Percentiles rank a stretch among this genome's conserved stretches.
These are phyloP conservation scores for Trachelus iudaicus DNA, from an alignment of 2,888 invertebrate genomes.

Conservation along the genomic window DNA sequence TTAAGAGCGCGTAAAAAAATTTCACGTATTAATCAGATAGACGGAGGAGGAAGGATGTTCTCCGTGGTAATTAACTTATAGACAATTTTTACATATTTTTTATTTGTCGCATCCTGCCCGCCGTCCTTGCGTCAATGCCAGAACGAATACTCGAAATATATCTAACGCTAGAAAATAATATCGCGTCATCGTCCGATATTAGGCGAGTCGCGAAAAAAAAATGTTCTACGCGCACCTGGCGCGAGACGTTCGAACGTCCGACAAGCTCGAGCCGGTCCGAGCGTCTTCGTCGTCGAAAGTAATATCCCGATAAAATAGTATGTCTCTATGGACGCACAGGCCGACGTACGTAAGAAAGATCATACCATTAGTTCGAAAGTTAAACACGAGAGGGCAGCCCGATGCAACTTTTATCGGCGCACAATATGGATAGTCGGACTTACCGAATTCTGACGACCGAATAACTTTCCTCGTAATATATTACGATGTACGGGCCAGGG, in stretches of 20 bases:
- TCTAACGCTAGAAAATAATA: background rate
- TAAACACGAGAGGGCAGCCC: background rate
- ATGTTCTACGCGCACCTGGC: background rate
- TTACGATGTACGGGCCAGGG: conserved; percentile 81
- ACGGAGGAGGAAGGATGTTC: background rate
- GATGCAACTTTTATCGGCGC: background rate
- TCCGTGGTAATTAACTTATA: too few species aligned
- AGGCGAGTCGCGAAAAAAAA: background rate
- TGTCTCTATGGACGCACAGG: too few species aligned
- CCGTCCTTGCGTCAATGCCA: background rate
- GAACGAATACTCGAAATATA: background rate
- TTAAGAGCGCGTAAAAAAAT: background rate
- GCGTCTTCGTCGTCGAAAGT: background rate
- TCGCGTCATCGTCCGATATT: background rate
- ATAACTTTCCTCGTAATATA: conserved; percentile 64
- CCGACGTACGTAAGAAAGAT: background rate
- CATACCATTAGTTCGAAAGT: background rate
- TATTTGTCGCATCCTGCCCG: background rate
- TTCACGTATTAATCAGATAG: background rate
- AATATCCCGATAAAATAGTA: background rate
- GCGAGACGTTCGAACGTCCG: background rate
- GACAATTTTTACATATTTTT: background rate
- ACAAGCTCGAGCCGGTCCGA: background rate
- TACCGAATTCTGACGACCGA: conserved; percentile 53
- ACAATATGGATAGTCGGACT: conserved; percentile 18